These are phyloP conservation scores for Pseudorhombus dupliciocellatus DNA, from an alignment of 2,113 vertebrate genomes.

Conservation along the genomic window DNA sequence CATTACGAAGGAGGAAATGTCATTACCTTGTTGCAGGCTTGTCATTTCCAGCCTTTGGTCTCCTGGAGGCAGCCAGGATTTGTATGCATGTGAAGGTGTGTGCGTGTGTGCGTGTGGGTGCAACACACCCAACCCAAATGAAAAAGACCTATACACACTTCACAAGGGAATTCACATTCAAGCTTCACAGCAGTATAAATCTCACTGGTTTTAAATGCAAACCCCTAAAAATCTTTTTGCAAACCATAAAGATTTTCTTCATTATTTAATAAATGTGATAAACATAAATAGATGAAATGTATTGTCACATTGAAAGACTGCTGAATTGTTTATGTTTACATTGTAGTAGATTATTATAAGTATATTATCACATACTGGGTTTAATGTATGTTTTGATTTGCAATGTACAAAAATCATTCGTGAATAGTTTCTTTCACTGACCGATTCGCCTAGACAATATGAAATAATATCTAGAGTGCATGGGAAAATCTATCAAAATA, in stretches of 20 bases:
- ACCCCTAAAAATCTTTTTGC: neutral
- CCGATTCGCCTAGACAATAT: neutral
- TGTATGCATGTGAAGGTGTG: slow-evolving; percentile 26
- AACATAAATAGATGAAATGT: neutral
- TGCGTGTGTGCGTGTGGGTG: slow-evolving; percentile 10
- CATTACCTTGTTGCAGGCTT: slow-evolving; percentile 72
- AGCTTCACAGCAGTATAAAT: slow-evolving; percentile 1
- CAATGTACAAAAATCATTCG: too few species aligned
- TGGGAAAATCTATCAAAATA: too few species aligned
- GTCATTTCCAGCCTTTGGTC: slow-evolving; percentile 67
- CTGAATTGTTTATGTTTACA: neutral
- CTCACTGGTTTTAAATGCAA: neutral
- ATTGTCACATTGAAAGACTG: neutral
- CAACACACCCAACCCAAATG: slow-evolving; percentile 10
- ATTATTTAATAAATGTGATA: neutral
- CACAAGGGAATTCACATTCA: neutral
- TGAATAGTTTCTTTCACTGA: neutral
- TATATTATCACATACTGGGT: too few species aligned
- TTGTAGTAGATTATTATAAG: too few species aligned
- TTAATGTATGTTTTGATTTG: too few species aligned
- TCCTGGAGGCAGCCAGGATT: slow-evolving; percentile 39
- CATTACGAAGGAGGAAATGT: slow-evolving; percentile 70
- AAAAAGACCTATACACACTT: neutral
- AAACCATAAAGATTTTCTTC: neutral
- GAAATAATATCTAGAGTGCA: neutral